phyloP scores from a whole-genome alignment of 2,888 invertebrate species.

The Oligia latruncula region DNA sequence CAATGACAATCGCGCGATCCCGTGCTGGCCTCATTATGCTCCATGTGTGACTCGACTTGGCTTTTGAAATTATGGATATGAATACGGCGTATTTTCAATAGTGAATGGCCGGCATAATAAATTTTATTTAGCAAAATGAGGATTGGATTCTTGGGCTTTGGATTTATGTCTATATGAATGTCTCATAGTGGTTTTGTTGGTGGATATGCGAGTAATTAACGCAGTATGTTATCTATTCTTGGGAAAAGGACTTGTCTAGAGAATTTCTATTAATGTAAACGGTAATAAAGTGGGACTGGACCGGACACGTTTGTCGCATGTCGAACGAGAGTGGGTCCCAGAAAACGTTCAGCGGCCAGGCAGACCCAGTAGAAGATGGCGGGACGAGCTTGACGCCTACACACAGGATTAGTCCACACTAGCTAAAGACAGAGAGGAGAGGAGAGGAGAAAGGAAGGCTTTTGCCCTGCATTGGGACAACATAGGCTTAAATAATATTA shows the following conservation, averaged over 20 bases:
- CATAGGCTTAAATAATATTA: too few species aligned
- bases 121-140: constrained; percentile 67
- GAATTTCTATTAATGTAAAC: neutral
- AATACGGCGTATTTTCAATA: constrained; percentile 70
- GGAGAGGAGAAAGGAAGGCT: too few species aligned
- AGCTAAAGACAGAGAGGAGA: too few species aligned
- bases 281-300: neutral
- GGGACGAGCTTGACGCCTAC: too few species aligned
- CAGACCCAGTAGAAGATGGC: too few species aligned
- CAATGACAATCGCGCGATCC: constrained; percentile 85
- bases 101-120: constrained; percentile 66
- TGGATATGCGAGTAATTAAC: constrained; percentile 49
- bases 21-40: constrained; percentile 83
- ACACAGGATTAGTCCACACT: too few species aligned
- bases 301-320: neutral
- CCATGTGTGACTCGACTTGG: constrained; percentile 79
- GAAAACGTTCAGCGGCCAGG: too few species aligned
- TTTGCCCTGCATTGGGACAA: too few species aligned
- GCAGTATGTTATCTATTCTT: constrained; percentile 2
- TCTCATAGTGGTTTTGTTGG: constrained; percentile 58
- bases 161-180: constrained; percentile 58
- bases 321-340: too few species aligned
- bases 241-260: neutral
- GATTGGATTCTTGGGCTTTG: constrained; percentile 60
- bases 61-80: constrained; percentile 70